Conservation (phyloP, 2,888 invertebrate genomes). For the Prosapia bicincta region DNA sequence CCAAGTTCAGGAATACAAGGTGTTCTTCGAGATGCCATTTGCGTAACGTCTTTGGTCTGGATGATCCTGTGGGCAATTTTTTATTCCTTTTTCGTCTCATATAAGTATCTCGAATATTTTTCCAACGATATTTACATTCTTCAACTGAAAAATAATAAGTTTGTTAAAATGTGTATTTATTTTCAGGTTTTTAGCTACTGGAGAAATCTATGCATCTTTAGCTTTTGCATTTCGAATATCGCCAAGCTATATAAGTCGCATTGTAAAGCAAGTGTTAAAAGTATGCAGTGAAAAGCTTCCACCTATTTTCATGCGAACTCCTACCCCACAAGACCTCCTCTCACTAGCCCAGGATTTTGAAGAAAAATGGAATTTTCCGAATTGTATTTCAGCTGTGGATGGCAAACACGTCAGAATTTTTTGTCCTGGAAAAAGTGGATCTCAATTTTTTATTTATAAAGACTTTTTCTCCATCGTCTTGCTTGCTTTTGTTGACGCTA, state of each 20-base stretch:
- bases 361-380: no score
- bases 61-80: slow-evolving; percentile 13
- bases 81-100: slow-evolving; percentile 6
- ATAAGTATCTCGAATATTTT: slow-evolving; percentile 12
- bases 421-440: no score
- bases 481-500: no score
- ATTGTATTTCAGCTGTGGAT: no score
- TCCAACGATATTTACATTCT: slow-evolving; percentile 16
- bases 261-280: no score
- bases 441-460: no score
- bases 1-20: no score
- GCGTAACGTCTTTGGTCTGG: no score
- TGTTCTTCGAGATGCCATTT: no score
- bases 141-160: slow-evolving; percentile 8
- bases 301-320: slow-evolving; percentile 24
- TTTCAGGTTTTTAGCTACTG: slow-evolving; percentile 42
- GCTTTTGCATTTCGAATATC: slow-evolving; percentile 42
- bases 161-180: slow-evolving; percentile 1
- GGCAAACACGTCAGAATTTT: no score
- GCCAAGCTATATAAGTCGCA: slow-evolving; percentile 41
- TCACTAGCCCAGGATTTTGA: no score
- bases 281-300: slow-evolving; percentile 36
- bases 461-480: no score
- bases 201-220: slow-evolving; percentile 41
- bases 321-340: slow-evolving; percentile 27